A percentile compares a stretch with the other conserved stretches of the same genome.
phyloP scores from a whole-genome alignment of 2,888 invertebrate species.

The Mechanitis mazaeus region DNA sequence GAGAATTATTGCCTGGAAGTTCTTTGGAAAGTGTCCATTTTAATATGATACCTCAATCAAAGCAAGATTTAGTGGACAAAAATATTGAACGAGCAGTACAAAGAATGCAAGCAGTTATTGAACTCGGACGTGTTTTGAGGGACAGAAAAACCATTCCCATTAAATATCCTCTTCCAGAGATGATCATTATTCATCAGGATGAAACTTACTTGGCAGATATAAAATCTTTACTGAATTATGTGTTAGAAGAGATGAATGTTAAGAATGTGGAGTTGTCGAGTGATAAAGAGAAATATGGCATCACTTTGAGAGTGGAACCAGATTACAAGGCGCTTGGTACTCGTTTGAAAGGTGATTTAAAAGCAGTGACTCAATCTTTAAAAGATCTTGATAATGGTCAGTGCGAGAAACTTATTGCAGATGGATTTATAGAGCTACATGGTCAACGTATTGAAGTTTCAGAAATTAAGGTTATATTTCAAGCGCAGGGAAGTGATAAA shows the following conservation, averaged over 20 bases:
- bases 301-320: constrained; percentile 93
- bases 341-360: constrained; percentile 92
- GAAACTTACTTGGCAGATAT: constrained; percentile 86
- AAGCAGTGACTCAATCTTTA: constrained; percentile 88
- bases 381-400: constrained; percentile 86
- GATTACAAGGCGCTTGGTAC: constrained; percentile 95
- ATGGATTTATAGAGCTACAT: constrained; percentile 83
- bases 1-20: constrained; percentile 76
- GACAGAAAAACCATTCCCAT: constrained; percentile 96
- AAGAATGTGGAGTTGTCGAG: constrained; percentile 88
- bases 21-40: constrained; percentile 91
- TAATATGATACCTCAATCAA: constrained; percentile 89
- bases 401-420: constrained; percentile 83
- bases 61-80: constrained; percentile 83
- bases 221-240: constrained; percentile 86
- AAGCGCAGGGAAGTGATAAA: constrained; percentile 80
- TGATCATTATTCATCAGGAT: constrained; percentile 95
- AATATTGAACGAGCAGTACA: constrained; percentile 93
- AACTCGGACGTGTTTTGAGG: constrained; percentile 93
- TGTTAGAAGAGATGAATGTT: constrained; percentile 95
- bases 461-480: constrained; percentile 90
- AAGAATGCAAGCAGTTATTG: constrained; percentile 96
- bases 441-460: constrained; percentile 86
- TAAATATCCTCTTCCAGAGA: constrained; percentile 97
- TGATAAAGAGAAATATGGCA: constrained; percentile 95